Percentiles rank a stretch among this genome's conserved stretches.
Evolutionary conservation across 2,888 invertebrate species (phyloP).

Genomic region (Aphelenchoides bicaudatus): DNA sequence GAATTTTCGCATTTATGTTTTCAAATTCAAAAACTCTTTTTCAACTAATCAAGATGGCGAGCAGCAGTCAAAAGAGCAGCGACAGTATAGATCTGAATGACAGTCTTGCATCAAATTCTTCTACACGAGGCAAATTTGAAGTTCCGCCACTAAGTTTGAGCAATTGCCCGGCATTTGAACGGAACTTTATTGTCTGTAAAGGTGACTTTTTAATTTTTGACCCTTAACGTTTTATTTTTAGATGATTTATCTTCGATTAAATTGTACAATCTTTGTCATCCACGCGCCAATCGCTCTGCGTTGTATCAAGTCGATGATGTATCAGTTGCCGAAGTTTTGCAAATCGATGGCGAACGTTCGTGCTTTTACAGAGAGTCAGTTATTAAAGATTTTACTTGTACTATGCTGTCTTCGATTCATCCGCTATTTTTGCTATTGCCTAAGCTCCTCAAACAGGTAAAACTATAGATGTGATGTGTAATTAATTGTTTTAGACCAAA

Average conservation of each 20-base stretch:
- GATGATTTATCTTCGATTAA: not conserved
- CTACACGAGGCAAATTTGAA: too few species aligned
- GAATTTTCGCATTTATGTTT: too few species aligned
- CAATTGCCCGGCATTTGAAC: not conserved
- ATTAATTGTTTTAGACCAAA: not conserved
- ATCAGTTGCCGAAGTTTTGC: not conserved
- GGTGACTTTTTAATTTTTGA: not conserved
- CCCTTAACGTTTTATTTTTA: not conserved
- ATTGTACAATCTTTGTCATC: not conserved
- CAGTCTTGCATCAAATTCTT: too few species aligned
- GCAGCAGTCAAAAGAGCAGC: too few species aligned
- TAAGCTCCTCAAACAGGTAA: not conserved
- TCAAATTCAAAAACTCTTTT: too few species aligned
- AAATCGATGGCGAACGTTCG: not conserved
- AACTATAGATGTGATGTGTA: not conserved
- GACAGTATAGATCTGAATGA: too few species aligned
- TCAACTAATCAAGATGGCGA: too few species aligned
- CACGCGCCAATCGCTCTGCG: constrained; percentile 1
- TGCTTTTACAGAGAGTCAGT: constrained; percentile 9
- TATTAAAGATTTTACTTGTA: not conserved
- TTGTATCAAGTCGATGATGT: constrained; percentile 2
- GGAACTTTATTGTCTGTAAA: not conserved
- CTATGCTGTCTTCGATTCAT: not conserved
- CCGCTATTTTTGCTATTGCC: not conserved
- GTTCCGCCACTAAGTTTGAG: not conserved